Conservation (phyloP, 2,888 invertebrate species). For the Taenaris catops region DNA sequence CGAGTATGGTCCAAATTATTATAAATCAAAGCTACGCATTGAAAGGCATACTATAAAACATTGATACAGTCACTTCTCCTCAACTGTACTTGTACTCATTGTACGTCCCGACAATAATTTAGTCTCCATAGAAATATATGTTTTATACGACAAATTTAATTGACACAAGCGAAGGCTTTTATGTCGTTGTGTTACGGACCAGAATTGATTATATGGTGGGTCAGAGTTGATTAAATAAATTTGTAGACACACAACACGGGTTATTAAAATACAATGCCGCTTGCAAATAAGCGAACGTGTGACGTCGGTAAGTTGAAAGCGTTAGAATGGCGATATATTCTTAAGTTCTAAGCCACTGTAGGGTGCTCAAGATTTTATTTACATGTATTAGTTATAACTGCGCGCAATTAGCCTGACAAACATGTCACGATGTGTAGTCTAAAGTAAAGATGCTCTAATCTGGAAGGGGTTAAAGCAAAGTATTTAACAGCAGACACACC, state of each 20-base stretch:
- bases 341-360: slow-evolving; percentile 39
- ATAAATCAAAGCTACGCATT: slow-evolving; percentile 27
- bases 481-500: too few relatives aligned
- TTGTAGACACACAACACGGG: slow-evolving; percentile 59
- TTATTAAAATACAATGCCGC: slow-evolving; percentile 70
- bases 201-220: slow-evolving; percentile 7
- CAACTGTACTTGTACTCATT: too few relatives aligned
- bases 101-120: slow-evolving; percentile 14
- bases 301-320: slow-evolving; percentile 68
- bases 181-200: slow-evolving; percentile 3
- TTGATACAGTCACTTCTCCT: slow-evolving; percentile 33
- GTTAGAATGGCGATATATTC: slow-evolving; percentile 60
- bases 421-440: too few relatives aligned
- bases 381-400: background rate
- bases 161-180: slow-evolving; percentile 24
- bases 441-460: too few relatives aligned
- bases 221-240: slow-evolving; percentile 18
- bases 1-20: slow-evolving; percentile 14
- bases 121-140: slow-evolving; percentile 4
- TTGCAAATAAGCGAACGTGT: slow-evolving; percentile 53
- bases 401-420: too few relatives aligned
- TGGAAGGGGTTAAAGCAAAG: too few relatives aligned
- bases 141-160: slow-evolving; percentile 2
- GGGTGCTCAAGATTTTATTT: too few relatives aligned
- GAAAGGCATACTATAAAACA: slow-evolving; percentile 27